A percentile compares a stretch with the other conserved stretches of the same genome.
These are phyloP conservation scores for Gisinianus flammeolus DNA, from an alignment of 2,888 invertebrate species.

Conservation along the genomic window DNA sequence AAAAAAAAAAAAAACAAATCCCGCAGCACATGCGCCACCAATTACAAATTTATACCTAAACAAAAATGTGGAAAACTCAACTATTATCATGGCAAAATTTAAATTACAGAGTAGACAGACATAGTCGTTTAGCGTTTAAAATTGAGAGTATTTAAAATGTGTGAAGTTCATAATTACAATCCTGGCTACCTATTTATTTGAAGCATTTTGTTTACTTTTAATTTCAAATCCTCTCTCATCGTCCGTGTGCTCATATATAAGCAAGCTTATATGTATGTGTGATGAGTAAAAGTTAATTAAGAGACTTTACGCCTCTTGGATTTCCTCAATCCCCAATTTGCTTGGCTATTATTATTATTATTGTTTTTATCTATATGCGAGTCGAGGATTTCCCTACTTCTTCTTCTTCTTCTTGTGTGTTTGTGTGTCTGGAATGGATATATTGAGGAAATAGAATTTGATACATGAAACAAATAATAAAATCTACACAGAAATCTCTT, in stretches of 20 bases:
- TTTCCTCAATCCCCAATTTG: not conserved
- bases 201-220: not conserved
- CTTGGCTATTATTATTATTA: not conserved
- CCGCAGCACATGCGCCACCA: too few relatives aligned
- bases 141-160: not conserved
- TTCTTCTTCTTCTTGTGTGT: too few relatives aligned
- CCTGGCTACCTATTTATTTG: not conserved
- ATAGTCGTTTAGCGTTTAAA: too few relatives aligned
- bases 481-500: too few relatives aligned
- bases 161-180: constrained; percentile 1
- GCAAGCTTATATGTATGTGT: not conserved
- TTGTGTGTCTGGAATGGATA: too few relatives aligned
- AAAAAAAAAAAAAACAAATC: too few relatives aligned
- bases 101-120: not conserved
- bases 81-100: not conserved
- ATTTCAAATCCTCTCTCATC: not conserved
- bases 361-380: too few relatives aligned
- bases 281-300: not conserved
- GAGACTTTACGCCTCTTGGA: not conserved
- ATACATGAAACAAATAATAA: too few relatives aligned
- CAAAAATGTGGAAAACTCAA: too few relatives aligned
- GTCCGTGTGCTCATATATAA: not conserved
- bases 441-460: too few relatives aligned
- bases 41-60: too few relatives aligned
- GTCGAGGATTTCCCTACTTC: too few relatives aligned